Evolutionary conservation across 2,888 invertebrate genomes (phyloP).

Genomic region (Drosophila anomelani): DNA sequence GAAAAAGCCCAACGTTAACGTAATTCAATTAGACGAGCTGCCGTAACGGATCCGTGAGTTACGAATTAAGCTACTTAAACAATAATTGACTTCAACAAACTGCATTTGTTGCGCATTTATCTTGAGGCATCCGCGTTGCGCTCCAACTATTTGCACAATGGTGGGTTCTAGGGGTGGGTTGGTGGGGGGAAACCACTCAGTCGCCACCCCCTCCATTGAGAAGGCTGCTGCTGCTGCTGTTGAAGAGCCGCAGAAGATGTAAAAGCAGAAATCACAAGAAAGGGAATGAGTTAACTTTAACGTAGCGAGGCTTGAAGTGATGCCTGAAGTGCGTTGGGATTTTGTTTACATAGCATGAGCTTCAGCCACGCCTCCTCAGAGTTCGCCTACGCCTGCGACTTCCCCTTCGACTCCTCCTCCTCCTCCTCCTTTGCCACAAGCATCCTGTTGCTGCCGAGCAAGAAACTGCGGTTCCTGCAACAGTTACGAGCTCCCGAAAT

Average conservation of each 20-base stretch:
- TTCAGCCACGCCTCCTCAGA: background rate
- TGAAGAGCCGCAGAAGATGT: conserved; percentile 67
- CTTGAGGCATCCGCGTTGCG: conserved; percentile 50
- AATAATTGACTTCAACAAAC: conserved; percentile 77
- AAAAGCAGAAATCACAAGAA: conserved; percentile 30
- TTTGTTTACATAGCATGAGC: conserved; percentile 65
- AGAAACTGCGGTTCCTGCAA: conserved; percentile 34
- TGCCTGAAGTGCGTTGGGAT: conserved; percentile 62
- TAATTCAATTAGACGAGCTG: conserved; percentile 16
- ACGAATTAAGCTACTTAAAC: conserved; percentile 73
- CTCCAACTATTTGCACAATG: conserved; percentile 40
- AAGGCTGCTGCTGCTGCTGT: conserved; percentile 32
- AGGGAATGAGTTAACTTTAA: conserved; percentile 57
- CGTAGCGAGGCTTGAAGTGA: conserved; percentile 28
- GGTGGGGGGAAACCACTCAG: conserved; percentile 13
- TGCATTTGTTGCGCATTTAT: conserved; percentile 78
- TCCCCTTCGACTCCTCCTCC: background rate
- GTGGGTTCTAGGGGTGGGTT: background rate
- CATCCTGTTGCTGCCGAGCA: conserved; percentile 50
- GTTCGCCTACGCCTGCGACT: background rate
- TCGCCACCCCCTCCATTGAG: conserved; percentile 7
- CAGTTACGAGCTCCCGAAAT: conserved; percentile 6
- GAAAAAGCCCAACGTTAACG: conserved; percentile 9
- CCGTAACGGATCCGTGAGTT: conserved; percentile 33
- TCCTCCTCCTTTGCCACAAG: conserved; percentile 1